Evolutionary conservation across 2,888 invertebrate genomes (phyloP), one percentile per base, ranked within the genome.

Genomic region (Hedychridium roseum): DNA sequence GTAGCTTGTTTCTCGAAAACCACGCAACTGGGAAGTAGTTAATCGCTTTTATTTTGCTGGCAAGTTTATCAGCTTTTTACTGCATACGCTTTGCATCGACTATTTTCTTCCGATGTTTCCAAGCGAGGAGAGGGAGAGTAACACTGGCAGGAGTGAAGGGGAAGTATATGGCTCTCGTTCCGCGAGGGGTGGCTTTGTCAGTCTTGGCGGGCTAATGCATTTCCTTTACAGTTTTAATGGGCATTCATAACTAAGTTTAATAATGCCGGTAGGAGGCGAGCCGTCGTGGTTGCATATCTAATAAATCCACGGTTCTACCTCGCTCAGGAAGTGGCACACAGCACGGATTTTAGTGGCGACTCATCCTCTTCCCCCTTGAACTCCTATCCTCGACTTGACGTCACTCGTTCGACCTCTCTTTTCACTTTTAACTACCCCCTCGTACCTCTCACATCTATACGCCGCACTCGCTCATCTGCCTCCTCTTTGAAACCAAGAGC

Each of bases 181-280:
- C 58, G 49, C 56, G 47, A 62, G 68, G 64, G 65, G 62, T 56
- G 59, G 65, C 65, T 59, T 64, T 64, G 65, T 64, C 65, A 57
- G 55, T 49, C 66, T 62, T 66, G 66, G 70, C 64, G 64, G 65
- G 69, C 76, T 77, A 77, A 77, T 77, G 77, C 77, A 76, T 76
- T 77, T 77, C 76, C 77, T 77, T 76, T 76, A 77, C 75, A 77
- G 74, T 74, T 77, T 77, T 77, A 76, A 77, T 77, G 74, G 76
- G 71, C 74, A 76, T 77, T 76, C 76, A 74, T 77, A 76, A 75
- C 76, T 72, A 76, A 76, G 77, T 77, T 76, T 77, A 76, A 76
- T 76, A 76, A 74, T 73, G 66, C 66, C 66, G 64, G 70, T 58
- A 66, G 68, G 70, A 68, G 69, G 65, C 58, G 58, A 67, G 68